These are phyloP conservation scores for Danio albolineatus DNA, from an alignment of 2,797 vertebrate species.

Conservation along the genomic window DNA sequence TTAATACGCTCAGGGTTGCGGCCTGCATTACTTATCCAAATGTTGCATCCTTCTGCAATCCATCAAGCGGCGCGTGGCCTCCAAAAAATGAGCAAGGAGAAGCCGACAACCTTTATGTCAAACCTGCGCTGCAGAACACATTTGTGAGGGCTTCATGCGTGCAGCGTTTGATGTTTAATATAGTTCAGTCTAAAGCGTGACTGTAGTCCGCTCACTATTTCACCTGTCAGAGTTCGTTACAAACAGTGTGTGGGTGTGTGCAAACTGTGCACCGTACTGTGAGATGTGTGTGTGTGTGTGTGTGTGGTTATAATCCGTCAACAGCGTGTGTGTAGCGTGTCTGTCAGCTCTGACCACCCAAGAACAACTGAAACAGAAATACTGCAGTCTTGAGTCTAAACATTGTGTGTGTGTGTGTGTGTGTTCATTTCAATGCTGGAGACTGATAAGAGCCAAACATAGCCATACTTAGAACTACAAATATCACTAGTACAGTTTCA, in stretches of 20 bases:
- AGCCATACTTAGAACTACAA: constrained; percentile 22
- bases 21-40: background rate
- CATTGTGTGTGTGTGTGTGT: constrained; percentile 34
- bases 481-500: constrained; percentile 18
- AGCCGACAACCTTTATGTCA: background rate
- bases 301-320: constrained; percentile 63
- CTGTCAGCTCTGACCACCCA: constrained; percentile 76
- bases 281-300: constrained; percentile 57
- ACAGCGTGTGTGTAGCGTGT: constrained; percentile 62
- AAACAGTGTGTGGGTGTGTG: constrained; percentile 45
- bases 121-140: background rate
- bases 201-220: constrained; percentile 26
- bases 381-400: constrained; percentile 70
- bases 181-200: constrained; percentile 9
- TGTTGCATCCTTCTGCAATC: background rate
- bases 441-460: constrained; percentile 38
- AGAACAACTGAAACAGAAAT: constrained; percentile 66
- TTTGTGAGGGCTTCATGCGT: constrained; percentile 7
- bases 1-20: constrained; percentile 25
- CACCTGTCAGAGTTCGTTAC: constrained; percentile 29
- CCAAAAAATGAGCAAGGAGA: background rate
- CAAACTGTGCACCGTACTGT: constrained; percentile 47
- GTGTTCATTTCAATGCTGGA: constrained; percentile 36
- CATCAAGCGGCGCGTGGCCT: background rate
- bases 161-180: constrained; percentile 31